Conservation (phyloP, 2,888 invertebrate species). For the Endotricha flammealis region DNA sequence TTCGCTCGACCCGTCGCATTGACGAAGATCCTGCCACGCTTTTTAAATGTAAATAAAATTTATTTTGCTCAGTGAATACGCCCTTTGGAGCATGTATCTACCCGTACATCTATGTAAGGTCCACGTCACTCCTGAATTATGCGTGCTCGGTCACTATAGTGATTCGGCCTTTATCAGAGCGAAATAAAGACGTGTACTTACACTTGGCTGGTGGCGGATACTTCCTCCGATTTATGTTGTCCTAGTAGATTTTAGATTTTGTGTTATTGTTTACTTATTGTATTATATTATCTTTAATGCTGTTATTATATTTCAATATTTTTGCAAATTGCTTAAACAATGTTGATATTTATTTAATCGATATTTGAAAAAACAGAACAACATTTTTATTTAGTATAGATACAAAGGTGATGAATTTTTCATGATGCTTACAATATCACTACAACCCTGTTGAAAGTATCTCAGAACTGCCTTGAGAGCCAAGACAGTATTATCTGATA, state of each 20-base stretch:
- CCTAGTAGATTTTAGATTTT: not conserved
- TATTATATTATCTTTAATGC: too few relatives aligned
- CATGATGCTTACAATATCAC: too few relatives aligned
- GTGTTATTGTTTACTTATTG: too few relatives aligned
- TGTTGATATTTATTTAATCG: too few relatives aligned
- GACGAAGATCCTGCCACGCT: slow-evolving; percentile 41
- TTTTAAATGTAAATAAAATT: slow-evolving; percentile 40
- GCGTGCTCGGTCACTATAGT: slow-evolving; percentile 6
- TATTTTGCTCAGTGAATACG: slow-evolving; percentile 32
- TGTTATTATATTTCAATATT: too few relatives aligned
- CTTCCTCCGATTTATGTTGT: slow-evolving; percentile 1
- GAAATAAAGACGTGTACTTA: slow-evolving; percentile 6
- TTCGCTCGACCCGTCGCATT: slow-evolving; percentile 36
- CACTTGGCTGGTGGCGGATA: slow-evolving; percentile 2
- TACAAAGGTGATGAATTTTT: too few relatives aligned
- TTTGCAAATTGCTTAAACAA: too few relatives aligned
- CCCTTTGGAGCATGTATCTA: slow-evolving; percentile 9
- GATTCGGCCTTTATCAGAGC: slow-evolving; percentile 5
- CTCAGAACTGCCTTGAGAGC: too few relatives aligned
- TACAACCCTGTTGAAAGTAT: too few relatives aligned
- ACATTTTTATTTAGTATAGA: too few relatives aligned
- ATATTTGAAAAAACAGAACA: too few relatives aligned
- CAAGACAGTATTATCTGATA: too few relatives aligned
- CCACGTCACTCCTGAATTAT: not conserved
- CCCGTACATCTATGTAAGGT: not conserved